These are phyloP conservation scores for Alectura lathami DNA, from an alignment of 2,113 vertebrate species.

Conservation along the genomic window DNA sequence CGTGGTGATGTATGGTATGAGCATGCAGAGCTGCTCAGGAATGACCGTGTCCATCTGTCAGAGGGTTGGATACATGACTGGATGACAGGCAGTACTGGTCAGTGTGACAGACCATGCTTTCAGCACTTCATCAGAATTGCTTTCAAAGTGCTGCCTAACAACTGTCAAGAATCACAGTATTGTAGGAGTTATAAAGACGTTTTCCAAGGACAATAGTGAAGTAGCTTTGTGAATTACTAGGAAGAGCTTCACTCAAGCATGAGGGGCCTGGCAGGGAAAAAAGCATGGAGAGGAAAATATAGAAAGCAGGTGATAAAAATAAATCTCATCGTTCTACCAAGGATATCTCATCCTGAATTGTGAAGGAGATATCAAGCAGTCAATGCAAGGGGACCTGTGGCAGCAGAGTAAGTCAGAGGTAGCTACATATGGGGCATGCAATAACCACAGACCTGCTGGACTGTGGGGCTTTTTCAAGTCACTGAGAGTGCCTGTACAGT, in stretches of 20 bases:
- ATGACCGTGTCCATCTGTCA: constrained; percentile 10
- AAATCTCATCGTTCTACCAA: not conserved
- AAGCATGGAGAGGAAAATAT: not conserved
- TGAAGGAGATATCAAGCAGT: not conserved
- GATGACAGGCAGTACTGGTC: constrained; percentile 41
- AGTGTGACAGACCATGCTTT: not conserved
- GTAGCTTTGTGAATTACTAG: not conserved
- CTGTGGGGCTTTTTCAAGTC: rapidly evolving
- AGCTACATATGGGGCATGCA: not conserved
- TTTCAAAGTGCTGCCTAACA: constrained; percentile 11
- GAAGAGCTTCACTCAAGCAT: not conserved
- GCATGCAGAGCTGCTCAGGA: not conserved
- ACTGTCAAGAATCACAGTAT: not conserved
- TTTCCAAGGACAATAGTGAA: constrained; percentile 13
- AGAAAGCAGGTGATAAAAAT: constrained; percentile 8
- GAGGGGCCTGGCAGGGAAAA: not conserved
- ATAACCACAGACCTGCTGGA: not conserved
- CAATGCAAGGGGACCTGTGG: not conserved
- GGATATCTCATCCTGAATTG: not conserved
- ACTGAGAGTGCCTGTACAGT: rapidly evolving
- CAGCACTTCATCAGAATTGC: constrained; percentile 41
- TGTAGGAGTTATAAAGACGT: not conserved
- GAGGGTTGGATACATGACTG: not conserved
- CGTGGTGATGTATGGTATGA: not conserved
- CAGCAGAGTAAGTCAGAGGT: not conserved